phyloP scores from a whole-genome alignment of 2,113 vertebrate genomes.

The cat (Felis catus) region F.catus_Fca126_mat1.0 CM031419.1:36480001-36480500 shows the following conservation, averaged over 20 bases:
- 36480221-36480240: not conserved
- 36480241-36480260: not conserved
- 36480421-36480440: not conserved
- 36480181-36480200: not conserved
- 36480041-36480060: conserved; percentile 97
- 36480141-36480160: not conserved
- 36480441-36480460: not conserved
- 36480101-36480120: conserved; percentile 96
- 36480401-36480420: not conserved
- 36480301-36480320: conserved; percentile 27
- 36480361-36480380: not conserved
- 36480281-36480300: not conserved
- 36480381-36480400: not conserved
- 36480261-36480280: conserved; percentile 4
- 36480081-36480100: conserved; percentile 97
- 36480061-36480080: conserved; percentile 99
- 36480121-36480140: not conserved
- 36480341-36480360: not conserved
- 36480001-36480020: conserved; percentile 98
- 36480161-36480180: not conserved
- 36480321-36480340: not conserved
- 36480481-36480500: not conserved
- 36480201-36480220: not conserved
- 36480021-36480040: conserved; percentile 98
- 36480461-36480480: not conserved